A percentile compares a stretch with the other conserved stretches of the same genome.
These are phyloP conservation scores for Norana najaformis DNA, from an alignment of 2,888 invertebrate genomes.

Conservation along the genomic window DNA sequence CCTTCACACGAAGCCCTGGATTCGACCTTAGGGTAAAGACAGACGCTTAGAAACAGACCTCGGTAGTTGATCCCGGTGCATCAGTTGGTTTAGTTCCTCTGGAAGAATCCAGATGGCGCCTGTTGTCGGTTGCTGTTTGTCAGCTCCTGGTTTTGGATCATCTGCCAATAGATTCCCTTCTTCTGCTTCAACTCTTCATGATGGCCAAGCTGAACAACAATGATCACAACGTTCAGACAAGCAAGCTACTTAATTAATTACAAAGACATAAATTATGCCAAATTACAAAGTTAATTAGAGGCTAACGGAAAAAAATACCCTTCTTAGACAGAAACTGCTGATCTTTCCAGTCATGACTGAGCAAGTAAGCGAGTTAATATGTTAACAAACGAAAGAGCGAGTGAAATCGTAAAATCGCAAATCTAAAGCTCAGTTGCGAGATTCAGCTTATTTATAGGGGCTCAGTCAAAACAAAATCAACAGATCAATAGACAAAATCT, in stretches of 20 bases:
- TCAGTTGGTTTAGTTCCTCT: neutral
- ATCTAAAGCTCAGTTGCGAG: no score
- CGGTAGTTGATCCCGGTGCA: neutral
- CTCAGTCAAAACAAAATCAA: no score
- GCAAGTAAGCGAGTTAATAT: neutral
- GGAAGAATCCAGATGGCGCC: neutral
- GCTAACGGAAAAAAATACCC: neutral
- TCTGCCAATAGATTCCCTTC: conserved; percentile 82
- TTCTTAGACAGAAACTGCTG: neutral
- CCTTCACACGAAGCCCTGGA: no score
- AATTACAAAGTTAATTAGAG: neutral
- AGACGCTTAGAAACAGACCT: neutral
- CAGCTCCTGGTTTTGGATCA: conserved; percentile 65
- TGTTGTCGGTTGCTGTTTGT: neutral
- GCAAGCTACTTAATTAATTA: neutral
- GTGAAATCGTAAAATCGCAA: no score
- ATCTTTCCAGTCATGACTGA: neutral
- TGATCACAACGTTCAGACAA: conserved; percentile 25
- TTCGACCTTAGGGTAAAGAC: neutral
- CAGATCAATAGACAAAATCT: no score
- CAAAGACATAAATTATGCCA: neutral
- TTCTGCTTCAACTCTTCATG: conserved; percentile 77
- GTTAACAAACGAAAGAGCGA: neutral
- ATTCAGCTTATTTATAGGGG: no score
- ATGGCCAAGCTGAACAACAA: conserved; percentile 75